These are phyloP conservation scores for Tachina fera DNA, from an alignment of 2,888 invertebrate species.

Conservation along the genomic window DNA sequence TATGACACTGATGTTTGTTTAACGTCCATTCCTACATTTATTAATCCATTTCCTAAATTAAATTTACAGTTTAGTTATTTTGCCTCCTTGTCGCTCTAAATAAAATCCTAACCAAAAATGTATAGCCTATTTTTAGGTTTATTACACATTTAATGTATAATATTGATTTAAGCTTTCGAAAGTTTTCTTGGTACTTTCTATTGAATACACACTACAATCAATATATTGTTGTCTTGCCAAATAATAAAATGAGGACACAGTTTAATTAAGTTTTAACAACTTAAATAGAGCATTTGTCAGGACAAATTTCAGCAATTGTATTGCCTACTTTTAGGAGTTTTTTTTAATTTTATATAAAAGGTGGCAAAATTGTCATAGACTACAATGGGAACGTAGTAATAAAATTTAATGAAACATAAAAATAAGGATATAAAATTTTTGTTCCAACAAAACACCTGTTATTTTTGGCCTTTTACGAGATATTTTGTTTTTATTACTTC, in stretches of 20 bases:
- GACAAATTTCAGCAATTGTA: background rate
- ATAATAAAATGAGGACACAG: background rate
- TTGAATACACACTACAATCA: background rate
- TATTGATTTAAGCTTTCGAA: background rate
- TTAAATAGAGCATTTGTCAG: background rate
- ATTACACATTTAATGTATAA: background rate
- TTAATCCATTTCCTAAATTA: no score
- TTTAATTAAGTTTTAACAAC: background rate
- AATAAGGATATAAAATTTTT: constrained; percentile 12
- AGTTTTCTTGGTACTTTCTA: constrained; percentile 1
- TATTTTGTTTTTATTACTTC: background rate
- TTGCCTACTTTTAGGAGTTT: constrained; percentile 52
- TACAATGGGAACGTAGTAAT: background rate
- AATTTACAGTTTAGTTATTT: no score
- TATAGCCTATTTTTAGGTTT: constrained; percentile 10
- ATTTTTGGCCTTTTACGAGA: background rate
- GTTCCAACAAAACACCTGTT: background rate
- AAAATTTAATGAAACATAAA: constrained; percentile 28
- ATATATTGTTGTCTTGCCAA: background rate
- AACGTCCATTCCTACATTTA: no score
- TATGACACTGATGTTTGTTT: no score
- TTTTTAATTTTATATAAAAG: constrained; percentile 9
- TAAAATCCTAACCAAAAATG: background rate
- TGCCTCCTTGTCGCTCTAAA: no score
- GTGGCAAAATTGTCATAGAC: background rate